Conservation (phyloP, 2,113 vertebrate species). For the Epinephelus cyanopodus region DNA sequence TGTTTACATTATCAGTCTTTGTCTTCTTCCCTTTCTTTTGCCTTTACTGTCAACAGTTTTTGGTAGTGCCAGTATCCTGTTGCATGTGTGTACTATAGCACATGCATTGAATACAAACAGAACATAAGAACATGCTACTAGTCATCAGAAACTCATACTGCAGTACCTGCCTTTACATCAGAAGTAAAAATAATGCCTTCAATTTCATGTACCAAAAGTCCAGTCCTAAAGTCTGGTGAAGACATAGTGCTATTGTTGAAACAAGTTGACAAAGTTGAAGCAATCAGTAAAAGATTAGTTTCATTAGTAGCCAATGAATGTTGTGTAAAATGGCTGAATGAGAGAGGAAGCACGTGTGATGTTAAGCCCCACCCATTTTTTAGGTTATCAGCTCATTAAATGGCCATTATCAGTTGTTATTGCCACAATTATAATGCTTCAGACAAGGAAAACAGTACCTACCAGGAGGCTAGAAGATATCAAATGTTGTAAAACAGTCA, state of each 20-base stretch:
- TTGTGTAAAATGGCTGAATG: constrained; percentile 17
- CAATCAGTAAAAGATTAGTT: constrained; percentile 39
- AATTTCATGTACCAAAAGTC: background rate
- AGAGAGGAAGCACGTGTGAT: constrained; percentile 51
- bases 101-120: background rate
- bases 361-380: constrained; percentile 29
- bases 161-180: background rate
- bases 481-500: no score
- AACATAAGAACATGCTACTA: no score
- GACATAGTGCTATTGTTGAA: background rate
- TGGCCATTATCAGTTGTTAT: no score
- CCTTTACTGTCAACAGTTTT: background rate
- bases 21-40: background rate
- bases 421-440: no score
- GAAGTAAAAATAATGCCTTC: background rate
- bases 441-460: no score
- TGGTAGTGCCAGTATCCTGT: background rate
- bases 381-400: no score
- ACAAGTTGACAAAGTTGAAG: constrained; percentile 1
- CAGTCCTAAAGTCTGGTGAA: background rate
- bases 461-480: no score
- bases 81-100: background rate
- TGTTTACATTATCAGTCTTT: background rate
- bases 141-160: background rate
- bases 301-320: constrained; percentile 47